These are phyloP conservation scores for Tenebrosternarchus preto DNA, from an alignment of 2,113 vertebrate genomes.

Conservation along the genomic window DNA sequence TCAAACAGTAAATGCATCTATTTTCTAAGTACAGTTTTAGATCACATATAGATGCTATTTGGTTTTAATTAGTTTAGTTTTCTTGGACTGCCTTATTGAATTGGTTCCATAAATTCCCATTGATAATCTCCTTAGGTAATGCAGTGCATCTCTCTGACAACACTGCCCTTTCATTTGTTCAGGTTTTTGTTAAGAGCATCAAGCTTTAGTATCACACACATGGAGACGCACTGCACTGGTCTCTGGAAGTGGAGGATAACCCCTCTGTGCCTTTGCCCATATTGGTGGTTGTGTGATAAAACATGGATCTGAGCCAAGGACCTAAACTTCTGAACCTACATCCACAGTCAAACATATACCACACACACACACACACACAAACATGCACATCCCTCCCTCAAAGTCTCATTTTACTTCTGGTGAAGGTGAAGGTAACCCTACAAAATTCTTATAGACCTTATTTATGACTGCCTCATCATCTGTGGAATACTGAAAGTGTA, in stretches of 20 bases:
- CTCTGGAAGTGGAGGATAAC: slow-evolving; percentile 35
- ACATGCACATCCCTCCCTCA: too few species aligned
- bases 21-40: slow-evolving; percentile 13
- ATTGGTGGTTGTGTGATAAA: slow-evolving; percentile 20
- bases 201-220: not conserved
- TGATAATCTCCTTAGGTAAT: slow-evolving; percentile 16
- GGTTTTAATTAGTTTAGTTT: slow-evolving; percentile 13
- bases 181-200: not conserved
- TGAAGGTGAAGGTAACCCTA: not conserved
- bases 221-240: slow-evolving; percentile 22
- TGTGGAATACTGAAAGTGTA: not conserved
- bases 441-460: not conserved
- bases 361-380: not conserved
- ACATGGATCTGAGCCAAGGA: slow-evolving; percentile 12
- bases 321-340: not conserved
- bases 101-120: slow-evolving; percentile 18
- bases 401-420: not conserved
- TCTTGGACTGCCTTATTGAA: slow-evolving; percentile 21
- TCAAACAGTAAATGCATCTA: not conserved
- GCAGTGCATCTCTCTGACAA: not conserved
- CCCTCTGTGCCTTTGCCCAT: slow-evolving; percentile 11
- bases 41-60: slow-evolving; percentile 8
- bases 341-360: not conserved
- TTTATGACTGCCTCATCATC: not conserved
- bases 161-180: slow-evolving; percentile 24